Evolutionary conservation across 1,140 invertebrate species (phyloP), one percentile per base, ranked within the genome.

Genomic region (Zeugodacus cucurbitae): DNA sequence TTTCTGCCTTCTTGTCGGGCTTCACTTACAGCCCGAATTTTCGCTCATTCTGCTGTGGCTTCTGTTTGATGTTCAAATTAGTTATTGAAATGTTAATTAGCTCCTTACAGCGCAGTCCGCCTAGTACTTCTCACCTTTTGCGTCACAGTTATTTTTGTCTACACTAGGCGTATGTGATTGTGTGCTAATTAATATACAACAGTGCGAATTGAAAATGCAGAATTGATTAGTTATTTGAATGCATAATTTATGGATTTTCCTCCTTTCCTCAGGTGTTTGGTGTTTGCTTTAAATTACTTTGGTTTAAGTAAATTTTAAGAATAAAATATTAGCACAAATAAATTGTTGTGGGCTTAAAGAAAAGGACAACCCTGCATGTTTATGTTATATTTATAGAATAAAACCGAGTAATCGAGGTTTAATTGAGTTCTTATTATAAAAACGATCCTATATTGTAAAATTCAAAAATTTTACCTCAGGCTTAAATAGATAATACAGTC

Each of bases 61-160:
- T 34, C 17, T 70, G 32, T 70, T 70, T 70, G 64, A 32, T 70
- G 32, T 70, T 34, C 70, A 41, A 74, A 74, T 74, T 74, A 74
- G 70, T 74, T 74, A 74, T n/a, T 74, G 70, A 74, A 74, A 74
- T 74, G 37, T 74, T 74, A 74, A 74, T 74, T 44, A 41, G 37
- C 29, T 17, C 41, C 22, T 74, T 44, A 20, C 26, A 62, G 70
- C 34, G 37, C 8, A 22, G 17, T n/a, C n/a, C 11, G 34, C 34
- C 67, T 20, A 54, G 22, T n/a, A 14, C 7, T n/a, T 44, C 14
- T 74, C 32, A 41, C 37, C 70, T 74, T 44, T 11, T 37, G 17
- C 34, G n/a, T 41, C n/a, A 22, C 48, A 2, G n/a, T 17, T 34
- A 32, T 3, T 37, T 44, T 74, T 14, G 29, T 34, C 14, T 32